A percentile compares a stretch with the other conserved stretches of the same genome.
Evolutionary conservation across 1,140 invertebrate species (phyloP).

Genomic region (Gonatopus flavifemur): DNA sequence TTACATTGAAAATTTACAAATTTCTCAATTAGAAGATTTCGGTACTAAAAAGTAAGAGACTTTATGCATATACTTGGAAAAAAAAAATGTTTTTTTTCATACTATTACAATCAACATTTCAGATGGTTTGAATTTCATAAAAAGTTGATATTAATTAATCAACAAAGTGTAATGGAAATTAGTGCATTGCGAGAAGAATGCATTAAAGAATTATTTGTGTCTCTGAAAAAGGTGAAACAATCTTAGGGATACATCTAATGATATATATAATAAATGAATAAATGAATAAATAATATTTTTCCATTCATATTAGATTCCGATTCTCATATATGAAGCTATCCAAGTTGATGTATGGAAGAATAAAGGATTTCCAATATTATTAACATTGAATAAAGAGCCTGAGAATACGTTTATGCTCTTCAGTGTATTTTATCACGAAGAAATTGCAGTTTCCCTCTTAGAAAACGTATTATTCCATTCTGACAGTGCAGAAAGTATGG

Average conservation of each 20-base stretch:
- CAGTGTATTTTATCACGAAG: conserved; percentile 74
- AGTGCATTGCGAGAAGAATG: conserved; percentile 68
- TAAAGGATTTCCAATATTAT: conserved; percentile 71
- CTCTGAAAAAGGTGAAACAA: conserved; percentile 65
- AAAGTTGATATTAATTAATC: conserved; percentile 74
- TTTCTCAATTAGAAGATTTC: conserved; percentile 52
- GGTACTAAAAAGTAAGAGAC: conserved; percentile 54
- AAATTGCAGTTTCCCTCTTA: conserved; percentile 67
- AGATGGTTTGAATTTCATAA: conserved; percentile 80
- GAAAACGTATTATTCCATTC: conserved; percentile 76
- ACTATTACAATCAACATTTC: conserved; percentile 18
- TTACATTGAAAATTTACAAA: conserved; percentile 55
- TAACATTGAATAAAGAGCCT: conserved; percentile 66
- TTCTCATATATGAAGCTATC: conserved; percentile 76
- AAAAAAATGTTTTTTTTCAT: conserved; percentile 12
- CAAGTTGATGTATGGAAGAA: conserved; percentile 76
- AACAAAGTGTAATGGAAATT: conserved; percentile 76
- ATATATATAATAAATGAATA: conserved; percentile 2
- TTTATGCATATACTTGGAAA: too few relatives aligned
- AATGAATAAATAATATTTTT: conserved; percentile 8
- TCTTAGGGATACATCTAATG: too few relatives aligned
- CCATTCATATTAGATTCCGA: conserved; percentile 57
- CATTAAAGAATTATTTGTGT: conserved; percentile 71
- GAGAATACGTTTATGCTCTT: conserved; percentile 72
- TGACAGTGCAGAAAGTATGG: conserved; percentile 69